Conservation (phyloP, 2,797 vertebrate genomes). For the Melanotaenia boesemani region DNA sequence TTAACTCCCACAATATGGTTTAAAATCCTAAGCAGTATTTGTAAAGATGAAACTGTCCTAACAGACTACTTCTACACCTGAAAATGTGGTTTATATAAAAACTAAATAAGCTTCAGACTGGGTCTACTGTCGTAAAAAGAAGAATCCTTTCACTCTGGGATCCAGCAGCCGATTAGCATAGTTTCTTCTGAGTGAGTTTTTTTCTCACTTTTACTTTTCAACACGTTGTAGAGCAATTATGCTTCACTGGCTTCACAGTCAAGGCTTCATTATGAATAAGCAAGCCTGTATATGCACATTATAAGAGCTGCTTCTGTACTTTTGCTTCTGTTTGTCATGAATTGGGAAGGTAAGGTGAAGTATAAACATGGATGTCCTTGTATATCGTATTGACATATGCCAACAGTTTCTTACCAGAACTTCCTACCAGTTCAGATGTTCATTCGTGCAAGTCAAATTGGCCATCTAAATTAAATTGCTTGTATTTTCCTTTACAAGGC, state of each 20-base stretch:
- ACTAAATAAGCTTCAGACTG: constrained; percentile 1
- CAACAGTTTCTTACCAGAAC: background rate
- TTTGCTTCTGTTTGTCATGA: background rate
- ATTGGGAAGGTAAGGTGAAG: background rate
- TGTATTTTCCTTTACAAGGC: constrained; percentile 46
- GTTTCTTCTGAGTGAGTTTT: constrained; percentile 12
- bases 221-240: constrained; percentile 32
- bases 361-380: background rate
- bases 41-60: constrained; percentile 25
- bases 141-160: background rate
- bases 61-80: constrained; percentile 16
- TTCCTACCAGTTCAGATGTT: constrained; percentile 35
- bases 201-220: constrained; percentile 30
- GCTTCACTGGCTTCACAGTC: background rate
- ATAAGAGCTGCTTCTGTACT: background rate
- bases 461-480: constrained; percentile 25
- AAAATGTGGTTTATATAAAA: background rate
- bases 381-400: background rate
- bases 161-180: background rate
- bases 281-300: background rate
- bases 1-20: constrained; percentile 40
- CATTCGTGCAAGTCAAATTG: constrained; percentile 34
- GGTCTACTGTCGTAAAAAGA: constrained; percentile 4
- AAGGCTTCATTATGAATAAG: constrained; percentile 13
- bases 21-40: constrained; percentile 22